phyloP scores from a whole-genome alignment of 2,888 invertebrate genomes.

The Esperia sulphurella region DNA sequence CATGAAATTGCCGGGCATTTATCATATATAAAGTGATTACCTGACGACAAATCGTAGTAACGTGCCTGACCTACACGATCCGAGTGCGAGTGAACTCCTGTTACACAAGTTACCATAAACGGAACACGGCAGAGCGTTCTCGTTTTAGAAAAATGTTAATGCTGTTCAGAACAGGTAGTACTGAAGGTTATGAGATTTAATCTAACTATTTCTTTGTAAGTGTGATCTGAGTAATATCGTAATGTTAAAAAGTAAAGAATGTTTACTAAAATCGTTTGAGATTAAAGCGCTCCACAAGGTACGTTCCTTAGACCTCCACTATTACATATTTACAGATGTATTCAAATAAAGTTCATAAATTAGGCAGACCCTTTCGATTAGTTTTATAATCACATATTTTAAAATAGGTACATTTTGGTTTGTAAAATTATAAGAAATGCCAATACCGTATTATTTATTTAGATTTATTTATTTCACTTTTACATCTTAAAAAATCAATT shows the following conservation, averaged over 20 bases:
- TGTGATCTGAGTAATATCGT: background rate
- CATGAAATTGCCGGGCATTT: background rate
- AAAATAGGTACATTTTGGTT: background rate
- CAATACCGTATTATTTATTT: conserved; percentile 6
- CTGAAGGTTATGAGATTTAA: conserved; percentile 13
- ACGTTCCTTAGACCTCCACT: conserved; percentile 1
- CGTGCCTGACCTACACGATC: conserved; percentile 26
- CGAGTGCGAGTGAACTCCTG: conserved; percentile 15
- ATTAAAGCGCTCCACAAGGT: conserved; percentile 4
- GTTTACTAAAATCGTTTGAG: background rate
- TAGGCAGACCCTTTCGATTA: no score
- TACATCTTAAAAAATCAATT: no score
- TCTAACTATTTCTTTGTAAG: conserved; percentile 5
- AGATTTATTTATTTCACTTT: no score
- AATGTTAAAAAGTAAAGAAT: background rate
- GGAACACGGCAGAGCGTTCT: conserved; percentile 16
- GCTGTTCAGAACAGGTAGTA: conserved; percentile 10
- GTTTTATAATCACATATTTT: no score
- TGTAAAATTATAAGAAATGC: no score
- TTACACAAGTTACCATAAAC: conserved; percentile 26
- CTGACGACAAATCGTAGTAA: conserved; percentile 21
- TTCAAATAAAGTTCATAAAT: no score
- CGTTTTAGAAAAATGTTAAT: conserved; percentile 17
- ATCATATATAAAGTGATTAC: conserved; percentile 16
- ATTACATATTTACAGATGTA: background rate